Base-by-base conservation (phyloP, 1,140 invertebrate genomes). In the Chlorops oryzae region DNA sequence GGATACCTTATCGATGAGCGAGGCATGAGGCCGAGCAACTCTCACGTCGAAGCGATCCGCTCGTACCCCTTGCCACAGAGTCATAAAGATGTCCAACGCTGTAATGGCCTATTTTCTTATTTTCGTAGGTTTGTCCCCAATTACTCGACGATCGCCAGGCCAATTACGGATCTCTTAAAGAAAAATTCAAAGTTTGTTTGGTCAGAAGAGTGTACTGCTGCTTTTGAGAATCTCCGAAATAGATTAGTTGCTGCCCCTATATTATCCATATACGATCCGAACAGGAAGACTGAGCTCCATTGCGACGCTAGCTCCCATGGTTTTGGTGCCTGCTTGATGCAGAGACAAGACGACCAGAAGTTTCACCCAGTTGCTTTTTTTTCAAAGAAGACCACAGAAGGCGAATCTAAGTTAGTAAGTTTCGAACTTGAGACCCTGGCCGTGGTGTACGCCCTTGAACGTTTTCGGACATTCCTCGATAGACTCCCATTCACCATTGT, bases 391-490 rank as follows among this genome's bases (percentile, higher is more conserved):
- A 67, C 77, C 9, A 59, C 50, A 17, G 47, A 51, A 6, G 27
- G n/a, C 7, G 76, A 79, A 58, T 51, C 35, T 21, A 67, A 68
- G 41, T 77, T n/a, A n/a, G 68, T 52, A 54, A 58, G 12, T 67
- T 72, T 63, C 35, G 73, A 78, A 54, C 52, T 70, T 34, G 75
- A 78, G 65, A 58, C 55, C 42, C 51, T 78, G 5, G 70, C 73
- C 3, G 61, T 77, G 18, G 52, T 77, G 5, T 64, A 66, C 54
- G 66, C 71, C 1, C 57, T 78, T 10, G 15, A 13, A 34, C 15
- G 44, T n/a, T 46, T 46, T 46, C 15, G 44, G 28, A 22, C 23
- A 13, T 79, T 73, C 54, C 56, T 78, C 15, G 56, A 67, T 32
- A 64, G 65, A 21, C 69, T 55, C 43, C 37, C 61, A 20, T 71